phyloP scores from a whole-genome alignment of 1,140 invertebrate species.

The Conopomorpha cramerella region DNA sequence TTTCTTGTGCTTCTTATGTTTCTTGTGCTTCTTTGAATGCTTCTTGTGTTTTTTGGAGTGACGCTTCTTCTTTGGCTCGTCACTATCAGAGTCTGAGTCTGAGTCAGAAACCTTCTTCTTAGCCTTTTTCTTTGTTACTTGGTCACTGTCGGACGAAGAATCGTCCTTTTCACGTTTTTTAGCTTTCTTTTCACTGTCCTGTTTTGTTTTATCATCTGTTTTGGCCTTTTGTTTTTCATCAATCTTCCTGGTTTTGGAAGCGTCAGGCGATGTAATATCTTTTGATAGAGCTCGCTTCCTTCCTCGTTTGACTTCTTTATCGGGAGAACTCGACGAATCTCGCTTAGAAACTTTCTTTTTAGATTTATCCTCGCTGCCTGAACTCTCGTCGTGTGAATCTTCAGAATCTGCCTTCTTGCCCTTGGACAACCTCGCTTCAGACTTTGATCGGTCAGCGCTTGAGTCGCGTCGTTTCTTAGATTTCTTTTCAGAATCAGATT shows the following conservation, averaged over 20 bases:
- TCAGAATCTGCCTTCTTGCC: too few species aligned
- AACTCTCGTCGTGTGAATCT: conserved; percentile 46
- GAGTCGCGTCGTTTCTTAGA: conserved; percentile 43
- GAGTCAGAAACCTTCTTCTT: conserved; percentile 53
- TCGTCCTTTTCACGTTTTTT: conserved; percentile 66
- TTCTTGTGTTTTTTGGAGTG: conserved; percentile 67
- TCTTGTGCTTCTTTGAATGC: conserved; percentile 73
- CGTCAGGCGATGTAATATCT: conserved; percentile 30
- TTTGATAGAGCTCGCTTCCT: conserved; percentile 34
- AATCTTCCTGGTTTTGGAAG: conserved; percentile 21
- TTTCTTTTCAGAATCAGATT: conserved; percentile 45
- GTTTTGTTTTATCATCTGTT: conserved; percentile 25
- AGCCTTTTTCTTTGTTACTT: conserved; percentile 55
- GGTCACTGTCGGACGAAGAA: conserved; percentile 67
- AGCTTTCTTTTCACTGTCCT: conserved; percentile 43
- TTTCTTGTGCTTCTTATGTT: conserved; percentile 67
- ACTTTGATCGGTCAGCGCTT: conserved; percentile 40
- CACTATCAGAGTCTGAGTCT: conserved; percentile 54
- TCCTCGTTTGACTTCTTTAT: conserved; percentile 37
- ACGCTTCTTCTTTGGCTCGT: conserved; percentile 55
- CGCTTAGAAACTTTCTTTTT: conserved; percentile 40
- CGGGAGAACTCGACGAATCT: conserved; percentile 44
- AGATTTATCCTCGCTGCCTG: conserved; percentile 46
- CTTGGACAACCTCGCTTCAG: conserved; percentile 48
- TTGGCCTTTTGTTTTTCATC: conserved; percentile 38